Evolutionary conservation across 2,113 vertebrate genomes (phyloP).

Genomic region (Cephalophus harveyi): DNA sequence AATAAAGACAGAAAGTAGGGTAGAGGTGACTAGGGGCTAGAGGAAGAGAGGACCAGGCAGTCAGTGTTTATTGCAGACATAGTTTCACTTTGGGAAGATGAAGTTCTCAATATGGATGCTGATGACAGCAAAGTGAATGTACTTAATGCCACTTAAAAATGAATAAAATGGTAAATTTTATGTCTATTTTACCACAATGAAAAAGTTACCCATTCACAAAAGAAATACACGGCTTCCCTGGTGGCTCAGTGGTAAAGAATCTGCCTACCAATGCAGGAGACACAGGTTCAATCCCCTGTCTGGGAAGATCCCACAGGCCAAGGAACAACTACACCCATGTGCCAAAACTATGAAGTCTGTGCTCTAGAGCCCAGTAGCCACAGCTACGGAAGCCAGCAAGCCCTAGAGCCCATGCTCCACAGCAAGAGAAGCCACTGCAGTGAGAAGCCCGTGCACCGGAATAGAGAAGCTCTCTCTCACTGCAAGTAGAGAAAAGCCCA

Average conservation of each 20-base stretch:
- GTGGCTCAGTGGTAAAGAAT: not conserved
- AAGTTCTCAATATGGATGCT: not conserved
- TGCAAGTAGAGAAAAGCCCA: not conserved
- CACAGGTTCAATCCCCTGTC: not conserved
- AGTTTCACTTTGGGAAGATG: not conserved
- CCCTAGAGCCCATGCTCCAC: not conserved
- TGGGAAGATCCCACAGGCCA: not conserved
- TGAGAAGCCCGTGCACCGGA: accelerated
- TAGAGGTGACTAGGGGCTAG: not conserved
- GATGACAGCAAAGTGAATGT: not conserved
- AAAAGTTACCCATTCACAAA: not conserved
- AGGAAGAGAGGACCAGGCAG: not conserved
- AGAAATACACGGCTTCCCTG: not conserved
- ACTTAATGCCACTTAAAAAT: not conserved
- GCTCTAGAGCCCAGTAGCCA: not conserved
- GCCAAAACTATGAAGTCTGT: not conserved
- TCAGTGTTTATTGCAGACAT: not conserved
- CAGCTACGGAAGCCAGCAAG: not conserved
- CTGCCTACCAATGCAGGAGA: not conserved
- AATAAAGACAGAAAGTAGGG: not conserved
- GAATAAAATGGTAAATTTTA: not conserved
- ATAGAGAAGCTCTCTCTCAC: not conserved
- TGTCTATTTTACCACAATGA: not conserved
- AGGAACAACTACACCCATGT: not conserved
- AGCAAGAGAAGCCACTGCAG: not conserved